Evolutionary conservation across 2,113 vertebrate species (phyloP).

Genomic region (Tyrannus savana): DNA sequence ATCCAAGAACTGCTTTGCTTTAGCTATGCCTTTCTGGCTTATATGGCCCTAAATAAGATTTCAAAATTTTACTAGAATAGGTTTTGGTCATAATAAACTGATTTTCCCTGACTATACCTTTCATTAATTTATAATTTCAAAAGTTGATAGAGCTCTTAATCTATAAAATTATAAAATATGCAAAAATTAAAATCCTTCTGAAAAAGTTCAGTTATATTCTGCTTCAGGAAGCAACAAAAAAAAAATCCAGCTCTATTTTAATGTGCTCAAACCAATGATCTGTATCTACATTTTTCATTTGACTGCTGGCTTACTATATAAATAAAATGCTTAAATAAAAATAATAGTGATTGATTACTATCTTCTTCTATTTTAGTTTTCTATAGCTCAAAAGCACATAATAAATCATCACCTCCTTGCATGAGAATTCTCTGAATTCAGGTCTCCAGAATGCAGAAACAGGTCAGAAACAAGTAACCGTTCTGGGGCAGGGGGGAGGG

Average conservation of each 20-base stretch:
- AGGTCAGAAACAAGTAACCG: neutral
- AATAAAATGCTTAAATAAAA: conserved; percentile 15
- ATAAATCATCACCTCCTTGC: neutral
- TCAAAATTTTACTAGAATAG: neutral
- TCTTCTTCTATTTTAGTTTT: neutral
- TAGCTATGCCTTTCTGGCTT: neutral
- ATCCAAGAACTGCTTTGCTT: neutral
- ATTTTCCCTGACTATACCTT: neutral
- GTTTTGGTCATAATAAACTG: neutral
- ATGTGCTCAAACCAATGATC: neutral
- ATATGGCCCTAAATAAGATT: neutral
- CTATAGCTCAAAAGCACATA: neutral
- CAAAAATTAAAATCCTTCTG: neutral
- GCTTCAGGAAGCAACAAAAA: neutral
- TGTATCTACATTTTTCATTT: neutral
- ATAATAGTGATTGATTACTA: neutral
- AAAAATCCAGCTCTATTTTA: neutral
- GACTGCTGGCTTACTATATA: neutral
- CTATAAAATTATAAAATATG: neutral
- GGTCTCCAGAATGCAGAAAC: neutral
- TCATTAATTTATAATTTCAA: neutral
- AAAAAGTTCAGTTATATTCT: neutral
- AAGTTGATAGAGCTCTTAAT: neutral
- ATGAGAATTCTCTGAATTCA: neutral
- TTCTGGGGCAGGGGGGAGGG: neutral